Conservation (phyloP, 2,113 vertebrate species). For the Microtus oregoni region DNA sequence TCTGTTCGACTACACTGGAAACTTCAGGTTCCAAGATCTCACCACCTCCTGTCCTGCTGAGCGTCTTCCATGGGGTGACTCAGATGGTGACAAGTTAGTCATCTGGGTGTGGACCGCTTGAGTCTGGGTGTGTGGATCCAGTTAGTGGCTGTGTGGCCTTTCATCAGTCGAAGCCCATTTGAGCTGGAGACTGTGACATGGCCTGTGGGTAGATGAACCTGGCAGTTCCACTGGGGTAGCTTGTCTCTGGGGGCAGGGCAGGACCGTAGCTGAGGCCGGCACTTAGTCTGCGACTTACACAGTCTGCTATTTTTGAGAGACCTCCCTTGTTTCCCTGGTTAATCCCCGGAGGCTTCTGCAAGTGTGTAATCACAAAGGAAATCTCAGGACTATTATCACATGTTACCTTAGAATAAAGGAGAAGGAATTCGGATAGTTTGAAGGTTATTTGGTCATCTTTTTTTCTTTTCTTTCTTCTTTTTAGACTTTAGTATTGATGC, state of each 20-base stretch:
- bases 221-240: not conserved
- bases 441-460: slow-evolving; percentile 12
- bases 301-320: not conserved
- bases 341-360: slow-evolving; percentile 53
- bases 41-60: not conserved
- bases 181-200: not conserved
- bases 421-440: slow-evolving; percentile 10
- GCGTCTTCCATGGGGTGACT: slow-evolving; percentile 60
- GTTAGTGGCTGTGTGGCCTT: not conserved
- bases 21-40: slow-evolving; percentile 8
- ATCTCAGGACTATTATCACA: not conserved
- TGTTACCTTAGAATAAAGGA: slow-evolving; percentile 16
- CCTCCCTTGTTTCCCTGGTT: slow-evolving; percentile 42
- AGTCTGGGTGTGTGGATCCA: not conserved
- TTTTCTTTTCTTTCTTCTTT: not conserved
- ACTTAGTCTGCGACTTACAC: not conserved
- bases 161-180: not conserved
- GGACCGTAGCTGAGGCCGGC: not conserved
- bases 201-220: slow-evolving; percentile 1
- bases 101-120: slow-evolving; percentile 55
- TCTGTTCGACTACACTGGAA: slow-evolving; percentile 6
- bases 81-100: slow-evolving; percentile 48
- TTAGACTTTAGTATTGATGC: slow-evolving; percentile 97
- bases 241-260: not conserved
- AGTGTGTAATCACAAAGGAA: slow-evolving; percentile 37